phyloP scores from a whole-genome alignment of 2,888 invertebrate species.

The Bursaphelenchus okinawaensis region DNA sequence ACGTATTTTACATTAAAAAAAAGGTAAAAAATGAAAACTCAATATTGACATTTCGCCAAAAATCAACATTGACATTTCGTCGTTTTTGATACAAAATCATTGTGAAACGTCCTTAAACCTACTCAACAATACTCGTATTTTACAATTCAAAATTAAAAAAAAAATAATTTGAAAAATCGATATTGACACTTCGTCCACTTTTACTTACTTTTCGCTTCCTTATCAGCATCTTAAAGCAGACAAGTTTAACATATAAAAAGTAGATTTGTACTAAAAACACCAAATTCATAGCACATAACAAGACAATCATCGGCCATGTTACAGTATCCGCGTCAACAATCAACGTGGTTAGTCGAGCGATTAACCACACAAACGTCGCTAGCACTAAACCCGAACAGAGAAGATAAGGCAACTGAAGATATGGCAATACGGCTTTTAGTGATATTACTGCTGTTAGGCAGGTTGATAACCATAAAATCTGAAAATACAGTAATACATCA shows the following conservation, averaged over 20 bases:
- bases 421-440: constrained; percentile 15
- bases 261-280: constrained; percentile 17
- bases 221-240: constrained; percentile 17
- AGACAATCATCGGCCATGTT: constrained; percentile 5
- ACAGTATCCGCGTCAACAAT: background rate
- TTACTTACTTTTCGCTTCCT: constrained; percentile 23
- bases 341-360: background rate
- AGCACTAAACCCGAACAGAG: constrained; percentile 17
- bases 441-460: constrained; percentile 13
- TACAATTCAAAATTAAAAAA: no score
- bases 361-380: constrained; percentile 9
- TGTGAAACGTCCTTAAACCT: no score
- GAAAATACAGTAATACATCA: background rate
- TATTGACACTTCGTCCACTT: no score
- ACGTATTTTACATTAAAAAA: no score
- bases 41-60: no score
- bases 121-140: no score
- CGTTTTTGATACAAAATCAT: no score
- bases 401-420: constrained; percentile 21
- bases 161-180: no score
- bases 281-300: background rate
- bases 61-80: no score
- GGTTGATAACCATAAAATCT: constrained; percentile 21
- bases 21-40: no score
- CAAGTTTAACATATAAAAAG: constrained; percentile 22